Evolutionary conservation across 2,113 vertebrate genomes (phyloP).

Genomic region (Empidonax alnorum): DNA sequence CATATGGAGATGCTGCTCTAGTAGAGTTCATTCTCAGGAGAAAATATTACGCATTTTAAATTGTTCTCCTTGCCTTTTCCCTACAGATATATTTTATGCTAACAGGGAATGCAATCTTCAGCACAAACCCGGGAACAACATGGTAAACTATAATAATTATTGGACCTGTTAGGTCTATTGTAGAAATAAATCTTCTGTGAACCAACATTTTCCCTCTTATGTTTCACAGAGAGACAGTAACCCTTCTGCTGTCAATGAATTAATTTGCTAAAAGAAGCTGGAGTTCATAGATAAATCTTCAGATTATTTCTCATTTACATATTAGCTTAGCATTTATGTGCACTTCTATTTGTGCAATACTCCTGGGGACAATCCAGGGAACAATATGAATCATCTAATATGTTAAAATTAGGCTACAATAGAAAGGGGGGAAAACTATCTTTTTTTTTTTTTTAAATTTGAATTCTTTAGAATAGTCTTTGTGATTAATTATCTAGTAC

Average conservation of each 20-base stretch:
- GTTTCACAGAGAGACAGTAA: constrained; percentile 78
- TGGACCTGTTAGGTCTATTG: constrained; percentile 63
- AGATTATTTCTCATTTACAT: constrained; percentile 82
- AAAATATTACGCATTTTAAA: constrained; percentile 56
- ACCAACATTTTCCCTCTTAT: constrained; percentile 77
- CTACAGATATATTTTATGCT: constrained; percentile 52
- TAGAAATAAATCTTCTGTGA: constrained; percentile 76
- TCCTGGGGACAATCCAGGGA: constrained; percentile 70
- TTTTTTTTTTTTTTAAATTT: constrained; percentile 12
- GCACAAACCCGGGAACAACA: constrained; percentile 62
- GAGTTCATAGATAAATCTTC: constrained; percentile 81
- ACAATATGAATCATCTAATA: constrained; percentile 76
- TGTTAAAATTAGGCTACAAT: constrained; percentile 68
- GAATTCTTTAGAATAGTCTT: constrained; percentile 50
- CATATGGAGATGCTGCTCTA: constrained; percentile 46
- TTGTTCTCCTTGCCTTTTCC: constrained; percentile 64
- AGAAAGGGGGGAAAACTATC: neutral
- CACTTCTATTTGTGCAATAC: constrained; percentile 69
- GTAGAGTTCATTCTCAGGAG: constrained; percentile 61
- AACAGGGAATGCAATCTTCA: constrained; percentile 71
- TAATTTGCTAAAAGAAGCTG: constrained; percentile 81
- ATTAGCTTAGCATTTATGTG: constrained; percentile 77
- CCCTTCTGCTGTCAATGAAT: constrained; percentile 79
- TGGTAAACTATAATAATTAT: constrained; percentile 66
- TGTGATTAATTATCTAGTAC: constrained; percentile 54